Conservation (phyloP, 2,888 invertebrate species). For the Graphium colonna region DNA sequence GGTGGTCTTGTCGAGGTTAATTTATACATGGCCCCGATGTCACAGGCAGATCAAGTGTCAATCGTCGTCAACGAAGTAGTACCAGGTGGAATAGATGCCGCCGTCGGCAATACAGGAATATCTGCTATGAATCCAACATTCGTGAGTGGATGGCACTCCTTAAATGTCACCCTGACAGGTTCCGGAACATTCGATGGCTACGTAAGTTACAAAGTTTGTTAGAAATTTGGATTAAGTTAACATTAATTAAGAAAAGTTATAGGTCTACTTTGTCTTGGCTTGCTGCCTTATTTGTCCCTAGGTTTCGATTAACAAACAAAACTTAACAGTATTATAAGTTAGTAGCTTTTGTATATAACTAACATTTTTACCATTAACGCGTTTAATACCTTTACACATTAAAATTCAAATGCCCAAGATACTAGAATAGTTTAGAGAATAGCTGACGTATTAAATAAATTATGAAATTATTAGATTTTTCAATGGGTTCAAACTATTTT, state of each 20-base stretch:
- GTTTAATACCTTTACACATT: too few relatives aligned
- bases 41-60: conserved; percentile 32
- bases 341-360: too few relatives aligned
- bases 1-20: conserved; percentile 42
- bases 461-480: too few relatives aligned
- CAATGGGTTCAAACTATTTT: too few relatives aligned
- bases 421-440: too few relatives aligned
- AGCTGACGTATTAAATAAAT: too few relatives aligned
- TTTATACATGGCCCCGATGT: conserved; percentile 34
- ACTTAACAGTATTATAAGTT: too few relatives aligned
- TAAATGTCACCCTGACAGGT: conserved; percentile 30
- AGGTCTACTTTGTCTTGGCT: too few relatives aligned
- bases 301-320: too few relatives aligned
- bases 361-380: too few relatives aligned
- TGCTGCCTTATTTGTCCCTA: too few relatives aligned
- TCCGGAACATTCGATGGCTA: conserved; percentile 33
- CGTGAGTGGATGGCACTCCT: conserved; percentile 35
- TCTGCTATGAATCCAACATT: conserved; percentile 23
- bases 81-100: conserved; percentile 23
- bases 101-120: conserved; percentile 26
- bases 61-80: conserved; percentile 33
- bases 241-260: background rate
- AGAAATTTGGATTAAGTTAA: conserved; percentile 1
- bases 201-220: conserved; percentile 38
- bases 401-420: too few relatives aligned